Base-by-base conservation (phyloP, 2,113 vertebrate species). In the Stomatorhinus ivindoensis region DNA sequence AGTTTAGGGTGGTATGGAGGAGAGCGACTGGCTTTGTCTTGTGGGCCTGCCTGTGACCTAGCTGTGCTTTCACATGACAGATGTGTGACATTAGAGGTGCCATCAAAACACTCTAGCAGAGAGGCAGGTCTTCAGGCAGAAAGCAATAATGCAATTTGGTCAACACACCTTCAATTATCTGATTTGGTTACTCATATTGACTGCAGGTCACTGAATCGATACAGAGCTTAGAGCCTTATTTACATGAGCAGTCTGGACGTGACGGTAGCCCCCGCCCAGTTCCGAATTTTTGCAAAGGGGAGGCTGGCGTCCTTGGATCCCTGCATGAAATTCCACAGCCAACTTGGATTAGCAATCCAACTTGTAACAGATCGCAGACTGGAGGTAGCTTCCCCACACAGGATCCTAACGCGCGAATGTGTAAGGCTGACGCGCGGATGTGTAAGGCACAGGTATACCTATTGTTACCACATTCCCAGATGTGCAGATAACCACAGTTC, bases 101-200 rank as follows among this genome's bases (percentile, higher is more conserved):
- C 46, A 90, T 92, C 91, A 89, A 89, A 27, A 92, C 65, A 91
- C 92, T 47, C 88, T 85, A n/a, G 93, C 21, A 76, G 92, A 92
- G 90, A 90, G 65, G 65, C 88, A 91, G 88, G 87, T 93, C 96
- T 95, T 94, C 91, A 39, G 94, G 95, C 93, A 89, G 91, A 95
- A 95, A 95, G 94, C 95, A 91, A 96, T 96, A 96, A 96, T 96
- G 94, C 95, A 96, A 96, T 96, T 96, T 95, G 94, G 93, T 94
- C 90, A 82, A 96, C 95, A 95, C 91, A 82, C 94, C 95, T 96
- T 96, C 95, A 95, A 96, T 96, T 96, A 96, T 94, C 94, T 94
- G 95, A 96, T 96, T 96, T 94, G 95, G 94, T 94, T 95, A 94
- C 93, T 91, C 92, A 90, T 92, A 96, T 95, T 90, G 94, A 96